Evolutionary conservation across 30 jellyfish, hydroid and myxozoan species (phyloP), one percentile per base, ranked within the genome.

Genomic region (Chironex yamaguchii): DNA sequence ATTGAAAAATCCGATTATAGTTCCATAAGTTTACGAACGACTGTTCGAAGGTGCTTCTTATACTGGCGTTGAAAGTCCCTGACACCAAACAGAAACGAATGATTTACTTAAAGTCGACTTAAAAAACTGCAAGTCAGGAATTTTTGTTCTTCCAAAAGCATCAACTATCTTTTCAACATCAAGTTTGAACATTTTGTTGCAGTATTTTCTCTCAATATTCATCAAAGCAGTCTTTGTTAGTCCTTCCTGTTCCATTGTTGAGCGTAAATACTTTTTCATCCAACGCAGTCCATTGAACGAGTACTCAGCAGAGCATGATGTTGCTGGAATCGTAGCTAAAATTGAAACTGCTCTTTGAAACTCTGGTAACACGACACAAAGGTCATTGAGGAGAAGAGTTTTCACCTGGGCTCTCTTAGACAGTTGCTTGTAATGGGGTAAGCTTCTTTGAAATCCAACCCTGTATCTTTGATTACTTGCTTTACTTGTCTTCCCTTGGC

Each of bases 191-290:
- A 64, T 31, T 49, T 30, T 42, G 28, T 17, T 49, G 78, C 80
- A 32, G 68, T 77, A 52, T 30, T 54, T 28, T 0, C 65, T 29
- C 51, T 77, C 67, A 52, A 77, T 52, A 34, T 13, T 77, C 68
- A 2, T 77, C 67, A 54, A 12, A 21, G 67, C 89, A 52, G 76
- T 53, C 29, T 29, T 77, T 3, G 31, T 2, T 27, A 76, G 89
- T 76, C 81, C 36, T 28, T 76, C 79, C 79, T n/a, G n/a, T n/a
- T n/a, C n/a, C 83, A 79, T 79, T 36, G 84, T 62, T 62, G 81
- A 62, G 0, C 62, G 75, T 58, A 29, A 78, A 62, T 53, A 20
- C 17, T 32, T 78, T 62, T 78, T 76, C 81, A 53, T 27, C 42
- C 69, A 70, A 11, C 80, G 27, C 62, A 78, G 68, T 50, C 70